phyloP scores from a whole-genome alignment of 1,140 invertebrate genomes.

The Sycophaga agraensis region DNA sequence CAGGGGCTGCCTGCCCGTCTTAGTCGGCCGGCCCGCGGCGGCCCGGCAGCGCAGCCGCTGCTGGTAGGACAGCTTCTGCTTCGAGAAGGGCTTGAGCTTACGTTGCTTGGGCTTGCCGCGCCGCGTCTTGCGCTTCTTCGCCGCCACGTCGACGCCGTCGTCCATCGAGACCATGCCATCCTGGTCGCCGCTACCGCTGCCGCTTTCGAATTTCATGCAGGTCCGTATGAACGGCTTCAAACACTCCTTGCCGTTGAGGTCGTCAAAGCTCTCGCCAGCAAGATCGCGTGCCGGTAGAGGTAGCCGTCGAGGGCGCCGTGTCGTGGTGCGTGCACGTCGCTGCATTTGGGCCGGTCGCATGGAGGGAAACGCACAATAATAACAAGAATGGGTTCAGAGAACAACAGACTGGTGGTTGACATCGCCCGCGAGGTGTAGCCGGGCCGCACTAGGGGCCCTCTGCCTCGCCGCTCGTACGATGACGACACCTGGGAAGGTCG shows the following conservation, averaged over 20 bases:
- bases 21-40: constrained; percentile 36
- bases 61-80: constrained; percentile 43
- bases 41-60: constrained; percentile 38
- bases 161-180: constrained; percentile 42
- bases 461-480: too few species aligned
- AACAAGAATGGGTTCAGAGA: too few species aligned
- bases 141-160: constrained; percentile 43
- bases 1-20: constrained; percentile 49
- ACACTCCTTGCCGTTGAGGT: constrained; percentile 35
- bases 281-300: constrained; percentile 40
- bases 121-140: constrained; percentile 54
- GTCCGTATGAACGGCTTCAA: constrained; percentile 28
- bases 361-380: too few species aligned
- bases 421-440: too few species aligned
- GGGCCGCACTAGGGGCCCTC: too few species aligned
- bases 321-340: constrained; percentile 43
- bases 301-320: constrained; percentile 46
- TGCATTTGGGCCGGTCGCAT: constrained; percentile 13
- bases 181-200: constrained; percentile 49
- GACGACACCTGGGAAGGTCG: too few species aligned
- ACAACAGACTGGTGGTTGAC: too few species aligned
- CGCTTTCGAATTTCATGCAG: constrained; percentile 43
- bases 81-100: constrained; percentile 53
- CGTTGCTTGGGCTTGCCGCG: constrained; percentile 54
- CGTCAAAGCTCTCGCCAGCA: constrained; percentile 36